Percentiles rank a stretch among this genome's conserved stretches.
These are phyloP conservation scores for Trigoniulus corallinus DNA, from an alignment of 1,140 invertebrate genomes.

Conservation along the genomic window DNA sequence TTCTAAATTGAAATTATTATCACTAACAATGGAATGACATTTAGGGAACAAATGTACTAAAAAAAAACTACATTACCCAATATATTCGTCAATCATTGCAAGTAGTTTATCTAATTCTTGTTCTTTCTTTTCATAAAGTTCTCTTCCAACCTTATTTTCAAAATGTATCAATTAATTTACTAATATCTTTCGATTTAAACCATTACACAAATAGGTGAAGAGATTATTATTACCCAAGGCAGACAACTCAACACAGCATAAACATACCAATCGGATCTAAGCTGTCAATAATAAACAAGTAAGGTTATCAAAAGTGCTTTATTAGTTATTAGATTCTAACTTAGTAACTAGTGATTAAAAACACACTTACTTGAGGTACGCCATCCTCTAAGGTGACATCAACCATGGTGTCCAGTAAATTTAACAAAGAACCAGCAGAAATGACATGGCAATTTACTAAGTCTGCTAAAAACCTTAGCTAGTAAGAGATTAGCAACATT, in stretches of 20 bases:
- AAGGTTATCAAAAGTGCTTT: background rate
- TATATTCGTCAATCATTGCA: constrained; percentile 82
- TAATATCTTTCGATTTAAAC: background rate
- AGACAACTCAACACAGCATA: constrained; percentile 85
- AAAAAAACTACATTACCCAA: constrained; percentile 27
- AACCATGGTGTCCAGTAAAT: constrained; percentile 82
- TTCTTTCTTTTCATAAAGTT: constrained; percentile 93
- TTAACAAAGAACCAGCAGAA: constrained; percentile 75
- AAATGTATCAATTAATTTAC: background rate
- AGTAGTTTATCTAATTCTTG: constrained; percentile 79
- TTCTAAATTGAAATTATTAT: constrained; percentile 36
- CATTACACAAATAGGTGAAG: background rate
- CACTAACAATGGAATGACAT: no score
- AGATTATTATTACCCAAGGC: constrained; percentile 52
- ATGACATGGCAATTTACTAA: constrained; percentile 95
- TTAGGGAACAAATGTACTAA: background rate
- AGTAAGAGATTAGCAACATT: background rate
- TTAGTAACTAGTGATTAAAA: background rate
- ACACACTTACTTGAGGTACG: constrained; percentile 47
- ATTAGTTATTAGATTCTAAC: background rate
- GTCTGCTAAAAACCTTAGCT: constrained; percentile 79
- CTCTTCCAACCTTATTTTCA: constrained; percentile 48
- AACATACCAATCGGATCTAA: constrained; percentile 87
- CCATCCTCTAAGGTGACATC: constrained; percentile 86
- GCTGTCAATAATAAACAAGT: constrained; percentile 28